Evolutionary conservation across 2,797 vertebrate species (phyloP), one percentile per base, ranked within the genome.

Genomic region (Hoplostethus atlanticus): DNA sequence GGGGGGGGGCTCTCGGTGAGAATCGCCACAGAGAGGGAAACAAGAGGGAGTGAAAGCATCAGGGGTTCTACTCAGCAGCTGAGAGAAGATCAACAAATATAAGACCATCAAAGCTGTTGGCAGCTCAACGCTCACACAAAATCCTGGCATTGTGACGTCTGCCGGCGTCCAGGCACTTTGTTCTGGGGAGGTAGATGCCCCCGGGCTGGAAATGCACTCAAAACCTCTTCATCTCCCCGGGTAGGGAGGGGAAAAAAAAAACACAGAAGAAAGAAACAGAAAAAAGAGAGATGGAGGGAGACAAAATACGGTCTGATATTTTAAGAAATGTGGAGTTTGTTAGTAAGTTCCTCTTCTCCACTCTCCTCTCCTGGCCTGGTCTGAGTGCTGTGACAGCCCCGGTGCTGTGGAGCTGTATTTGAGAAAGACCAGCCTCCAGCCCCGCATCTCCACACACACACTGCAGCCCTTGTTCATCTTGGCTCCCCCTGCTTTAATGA

Each of bases 361-460:
- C 67, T 77, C 55, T 78, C 17, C 63, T 68, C 58, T 71, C 77
- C 64, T 68, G 59, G 76, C 60, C 54, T 70, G 81, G 70, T 62
- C 78, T 67, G 71, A 84, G 81, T 87, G 81, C 87, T 91, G 83
- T 91, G 89, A 90, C 89, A 87, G 82, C 79, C 79, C 63, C 73
- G 70, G 76, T 64, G 75, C 74, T 68, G 78, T 68, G 76, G 71
- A 87, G 82, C 84, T 87, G 79, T 79, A 89, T 86, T 90, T 91
- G 89, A 89, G 81, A 89, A 90, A 91, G 81, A 87, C 82, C 91
- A 92, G 91, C 80, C 83, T 82, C 69, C 68, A 79, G 80, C 67
- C 86, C 86, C 78, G 84, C 79, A 77, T 79, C 78, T 77, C 71
- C 56, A 70, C 83, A 83, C 36, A 83, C 80, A 93, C 91, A 92